phyloP scores from a whole-genome alignment of 1,140 invertebrate species.

The Drosophila nebulosa region DNA sequence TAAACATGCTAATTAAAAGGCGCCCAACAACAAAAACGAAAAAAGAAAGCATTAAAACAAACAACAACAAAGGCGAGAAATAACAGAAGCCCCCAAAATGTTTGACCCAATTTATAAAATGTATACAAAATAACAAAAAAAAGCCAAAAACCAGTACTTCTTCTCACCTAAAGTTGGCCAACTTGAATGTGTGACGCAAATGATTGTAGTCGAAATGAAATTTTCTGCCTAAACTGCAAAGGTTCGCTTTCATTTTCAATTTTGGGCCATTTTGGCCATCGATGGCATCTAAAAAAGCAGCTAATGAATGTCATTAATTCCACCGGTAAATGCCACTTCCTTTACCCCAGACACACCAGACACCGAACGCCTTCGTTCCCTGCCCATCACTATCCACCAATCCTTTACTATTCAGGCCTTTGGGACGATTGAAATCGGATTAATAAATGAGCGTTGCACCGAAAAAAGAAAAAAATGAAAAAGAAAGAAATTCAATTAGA shows the following conservation, averaged over 20 bases:
- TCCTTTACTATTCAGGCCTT: slow-evolving; percentile 28
- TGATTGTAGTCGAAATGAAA: neutral
- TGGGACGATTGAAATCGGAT: slow-evolving; percentile 71
- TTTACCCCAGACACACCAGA: neutral
- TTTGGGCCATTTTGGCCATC: slow-evolving; percentile 24
- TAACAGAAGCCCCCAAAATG: slow-evolving; percentile 17
- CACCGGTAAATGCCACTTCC: slow-evolving; percentile 30
- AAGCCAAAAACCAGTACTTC: too few relatives aligned
- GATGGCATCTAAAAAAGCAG: slow-evolving; percentile 65
- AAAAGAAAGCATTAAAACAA: neutral
- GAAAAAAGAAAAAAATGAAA: slow-evolving; percentile 17
- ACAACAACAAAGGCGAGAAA: neutral
- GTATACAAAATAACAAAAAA: neutral
- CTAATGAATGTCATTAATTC: slow-evolving; percentile 76
- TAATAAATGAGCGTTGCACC: slow-evolving; percentile 71
- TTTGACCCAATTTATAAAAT: slow-evolving; percentile 69
- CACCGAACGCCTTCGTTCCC: too few relatives aligned
- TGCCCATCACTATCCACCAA: too few relatives aligned
- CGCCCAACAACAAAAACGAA: slow-evolving; percentile 30
- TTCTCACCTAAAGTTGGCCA: slow-evolving; percentile 12
- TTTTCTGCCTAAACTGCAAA: slow-evolving; percentile 20
- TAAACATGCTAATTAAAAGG: slow-evolving; percentile 78
- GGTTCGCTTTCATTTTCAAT: slow-evolving; percentile 31
- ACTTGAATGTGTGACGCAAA: neutral
- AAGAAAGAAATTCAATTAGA: slow-evolving; percentile 63